phyloP scores from a whole-genome alignment of 2,797 vertebrate species.

The Anguilla obscura region DNA sequence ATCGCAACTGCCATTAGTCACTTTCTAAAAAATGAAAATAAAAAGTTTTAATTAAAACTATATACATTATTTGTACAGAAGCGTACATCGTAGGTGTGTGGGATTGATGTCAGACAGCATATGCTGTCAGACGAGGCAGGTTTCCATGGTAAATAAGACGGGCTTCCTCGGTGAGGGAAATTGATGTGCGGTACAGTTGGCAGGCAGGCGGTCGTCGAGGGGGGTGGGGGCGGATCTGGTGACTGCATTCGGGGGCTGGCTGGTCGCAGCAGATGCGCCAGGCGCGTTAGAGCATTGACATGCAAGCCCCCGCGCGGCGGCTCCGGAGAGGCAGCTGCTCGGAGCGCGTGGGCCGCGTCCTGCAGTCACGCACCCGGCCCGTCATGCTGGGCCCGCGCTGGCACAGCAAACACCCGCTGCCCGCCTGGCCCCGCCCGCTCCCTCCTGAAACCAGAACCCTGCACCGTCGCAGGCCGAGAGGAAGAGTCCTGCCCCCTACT shows the following conservation, averaged over 20 bases:
- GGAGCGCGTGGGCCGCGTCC: background rate
- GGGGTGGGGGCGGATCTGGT: background rate
- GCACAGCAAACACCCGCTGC: background rate
- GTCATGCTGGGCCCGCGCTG: background rate
- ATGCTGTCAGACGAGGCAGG: background rate
- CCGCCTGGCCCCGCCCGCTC: background rate
- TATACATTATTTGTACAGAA: background rate
- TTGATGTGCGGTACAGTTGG: slow-evolving; percentile 23
- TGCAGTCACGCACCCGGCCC: background rate
- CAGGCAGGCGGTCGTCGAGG: background rate
- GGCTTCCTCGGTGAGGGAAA: background rate
- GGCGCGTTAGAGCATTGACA: slow-evolving; percentile 10
- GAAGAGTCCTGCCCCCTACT: background rate
- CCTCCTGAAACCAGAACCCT: background rate
- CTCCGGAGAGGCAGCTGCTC: slow-evolving; percentile 15
- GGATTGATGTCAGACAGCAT: background rate
- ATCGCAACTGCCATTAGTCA: background rate
- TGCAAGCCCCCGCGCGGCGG: slow-evolving; percentile 10
- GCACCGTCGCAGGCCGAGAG: no score
- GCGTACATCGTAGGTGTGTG: background rate
- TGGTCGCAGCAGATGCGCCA: slow-evolving; percentile 9
- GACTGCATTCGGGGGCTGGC: background rate
- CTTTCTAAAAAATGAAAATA: background rate
- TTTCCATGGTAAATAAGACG: slow-evolving; percentile 39
- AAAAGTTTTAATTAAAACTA: background rate